A percentile compares a stretch with the other conserved stretches of the same genome.
Conservation (phyloP, 2,888 invertebrate species). For the Latrodectus elegans region DNA sequence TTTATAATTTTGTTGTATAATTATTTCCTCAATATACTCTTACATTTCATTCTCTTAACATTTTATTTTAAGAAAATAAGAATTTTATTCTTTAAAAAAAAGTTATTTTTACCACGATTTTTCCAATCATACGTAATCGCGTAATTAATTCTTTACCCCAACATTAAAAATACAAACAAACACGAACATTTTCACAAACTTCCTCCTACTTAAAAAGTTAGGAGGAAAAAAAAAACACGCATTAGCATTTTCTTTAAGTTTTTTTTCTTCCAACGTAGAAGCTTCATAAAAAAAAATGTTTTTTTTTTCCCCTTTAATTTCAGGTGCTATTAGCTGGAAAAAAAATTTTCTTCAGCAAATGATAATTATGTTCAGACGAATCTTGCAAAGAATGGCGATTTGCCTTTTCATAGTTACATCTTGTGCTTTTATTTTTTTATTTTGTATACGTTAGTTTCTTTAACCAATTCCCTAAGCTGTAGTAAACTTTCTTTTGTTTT, state of each 20-base stretch:
- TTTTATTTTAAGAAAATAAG: background rate
- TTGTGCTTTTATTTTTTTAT: background rate
- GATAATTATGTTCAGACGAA: constrained; percentile 52
- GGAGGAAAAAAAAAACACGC: background rate
- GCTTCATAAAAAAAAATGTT: background rate
- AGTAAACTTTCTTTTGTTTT: constrained; percentile 18
- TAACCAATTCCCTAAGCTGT: constrained; percentile 29
- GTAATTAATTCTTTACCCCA: constrained; percentile 3
- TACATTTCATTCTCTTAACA: background rate
- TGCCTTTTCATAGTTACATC: background rate
- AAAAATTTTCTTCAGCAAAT: constrained; percentile 30
- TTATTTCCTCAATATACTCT: background rate
- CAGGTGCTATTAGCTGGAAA: background rate
- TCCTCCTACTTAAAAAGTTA: background rate
- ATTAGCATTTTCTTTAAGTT: constrained; percentile 6
- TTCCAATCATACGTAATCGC: constrained; percentile 5
- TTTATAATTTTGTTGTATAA: no score
- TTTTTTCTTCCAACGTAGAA: background rate
- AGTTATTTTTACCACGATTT: background rate
- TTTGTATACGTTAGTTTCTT: background rate
- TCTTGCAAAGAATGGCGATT: background rate
- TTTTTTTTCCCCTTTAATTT: constrained; percentile 8
- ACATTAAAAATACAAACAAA: constrained; percentile 2
- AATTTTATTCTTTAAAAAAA: background rate
- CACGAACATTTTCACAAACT: background rate